Base-by-base conservation (phyloP, 2,113 vertebrate species). In the Desmodus rotundus region DNA sequence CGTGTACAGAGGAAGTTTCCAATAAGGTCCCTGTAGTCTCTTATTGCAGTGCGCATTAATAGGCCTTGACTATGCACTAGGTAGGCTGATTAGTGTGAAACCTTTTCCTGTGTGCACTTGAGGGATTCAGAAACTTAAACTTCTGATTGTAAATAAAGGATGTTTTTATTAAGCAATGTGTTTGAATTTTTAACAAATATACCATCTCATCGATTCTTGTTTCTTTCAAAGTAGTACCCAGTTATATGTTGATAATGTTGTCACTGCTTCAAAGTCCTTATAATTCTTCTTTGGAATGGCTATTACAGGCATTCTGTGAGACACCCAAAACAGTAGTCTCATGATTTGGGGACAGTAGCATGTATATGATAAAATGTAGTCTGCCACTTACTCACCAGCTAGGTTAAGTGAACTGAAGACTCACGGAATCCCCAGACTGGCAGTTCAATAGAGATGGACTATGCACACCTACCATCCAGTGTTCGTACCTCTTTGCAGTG, bases 51-150 rank as follows among this genome's bases (percentile, higher is more conserved):
- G 89, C 41, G 83, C 88, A 80, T 87, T 70, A 50, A 61, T 56
- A 94, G 96, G 95, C 97, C 97, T 78, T 82, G n/a, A 28, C 31
- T 70, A 20, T 92, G 82, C 81, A 73, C 72, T 92, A 88, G 83
- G 43, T 91, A 82, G 81, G 61, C 22, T 90, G 80, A 67, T 88
- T 45, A 45, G 74, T 52, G 36, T 76, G 85, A 92, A 72, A 36
- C 17, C 78, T 94, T 95, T 83, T 73, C 54, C 52, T 17, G 81
- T 76, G 87, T 93, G 68, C 43, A 67, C 78, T 72, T 89, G 95
- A 97, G 82, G 67, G 67, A 89, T 77, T 63, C 78, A 94, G 91
- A 54, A 89, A 74, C 82, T 95, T 92, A 74, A 93, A 77, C 61
- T 85, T 97, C 33, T 91, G 81, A 41, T 24, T 88, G 77, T 68